Conservation (phyloP, 2,113 vertebrate genomes). For the Gallinago undulata region DNA sequence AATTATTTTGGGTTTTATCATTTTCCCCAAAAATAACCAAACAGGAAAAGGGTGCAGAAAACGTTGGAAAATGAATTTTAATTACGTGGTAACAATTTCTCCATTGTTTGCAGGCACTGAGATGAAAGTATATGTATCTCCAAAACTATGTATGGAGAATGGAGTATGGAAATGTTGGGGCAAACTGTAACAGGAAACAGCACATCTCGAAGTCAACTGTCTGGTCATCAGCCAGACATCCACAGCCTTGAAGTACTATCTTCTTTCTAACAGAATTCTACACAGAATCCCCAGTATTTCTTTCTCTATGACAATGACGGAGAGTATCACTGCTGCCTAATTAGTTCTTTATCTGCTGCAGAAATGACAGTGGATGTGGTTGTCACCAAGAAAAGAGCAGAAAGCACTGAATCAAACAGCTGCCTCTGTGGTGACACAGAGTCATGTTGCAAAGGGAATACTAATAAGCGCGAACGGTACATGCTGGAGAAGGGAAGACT, state of each 20-base stretch:
- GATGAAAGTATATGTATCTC: not conserved
- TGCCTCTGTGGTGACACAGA: not conserved
- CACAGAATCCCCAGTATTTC: not conserved
- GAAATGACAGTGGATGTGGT: not conserved
- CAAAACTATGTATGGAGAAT: not conserved
- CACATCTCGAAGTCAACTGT: not conserved
- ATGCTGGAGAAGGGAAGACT: not conserved
- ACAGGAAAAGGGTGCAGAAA: not conserved
- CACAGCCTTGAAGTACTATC: not conserved
- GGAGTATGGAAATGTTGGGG: not conserved
- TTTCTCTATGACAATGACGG: not conserved
- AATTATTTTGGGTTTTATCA: not conserved
- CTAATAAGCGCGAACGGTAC: not conserved
- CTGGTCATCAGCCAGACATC: not conserved
- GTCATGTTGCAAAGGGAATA: not conserved
- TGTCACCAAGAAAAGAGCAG: not conserved
- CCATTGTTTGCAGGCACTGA: not conserved
- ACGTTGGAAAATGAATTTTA: not conserved
- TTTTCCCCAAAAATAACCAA: not conserved
- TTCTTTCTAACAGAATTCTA: not conserved
- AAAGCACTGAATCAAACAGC: not conserved
- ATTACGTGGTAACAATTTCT: not conserved
- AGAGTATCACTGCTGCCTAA: not conserved
- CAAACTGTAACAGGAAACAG: not conserved
- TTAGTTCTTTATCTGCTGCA: not conserved